These are phyloP conservation scores for Euglossa dilemma DNA, from an alignment of 1,140 invertebrate species.

Conservation along the genomic window DNA sequence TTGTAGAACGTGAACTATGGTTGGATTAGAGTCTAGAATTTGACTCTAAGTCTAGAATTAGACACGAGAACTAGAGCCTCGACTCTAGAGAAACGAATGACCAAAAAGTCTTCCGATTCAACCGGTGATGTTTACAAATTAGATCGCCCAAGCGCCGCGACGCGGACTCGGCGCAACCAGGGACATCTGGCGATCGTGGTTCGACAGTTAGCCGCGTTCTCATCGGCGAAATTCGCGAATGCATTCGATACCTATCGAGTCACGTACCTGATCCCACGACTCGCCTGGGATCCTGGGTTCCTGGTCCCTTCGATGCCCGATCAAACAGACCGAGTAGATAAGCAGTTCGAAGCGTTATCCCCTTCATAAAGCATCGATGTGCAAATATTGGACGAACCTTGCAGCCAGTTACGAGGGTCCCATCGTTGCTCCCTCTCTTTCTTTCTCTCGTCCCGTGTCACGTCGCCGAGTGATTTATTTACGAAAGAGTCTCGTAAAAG, in stretches of 20 bases:
- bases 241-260: background rate
- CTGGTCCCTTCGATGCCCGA: background rate
- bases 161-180: too few relatives aligned
- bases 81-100: too few relatives aligned
- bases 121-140: too few relatives aligned
- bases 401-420: background rate
- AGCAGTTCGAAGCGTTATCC: conserved; percentile 28
- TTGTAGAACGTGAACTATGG: too few relatives aligned
- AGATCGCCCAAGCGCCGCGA: too few relatives aligned
- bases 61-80: too few relatives aligned
- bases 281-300: background rate
- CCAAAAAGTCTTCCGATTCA: too few relatives aligned
- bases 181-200: too few relatives aligned
- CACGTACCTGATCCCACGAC: background rate
- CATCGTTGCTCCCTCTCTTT: background rate
- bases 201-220: too few relatives aligned
- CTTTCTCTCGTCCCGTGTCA: background rate
- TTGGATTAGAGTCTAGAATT: too few relatives aligned
- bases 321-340: conserved; percentile 30
- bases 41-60: too few relatives aligned
- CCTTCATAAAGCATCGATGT: conserved; percentile 35
- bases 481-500: conserved; percentile 15
- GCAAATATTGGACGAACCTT: conserved; percentile 40
- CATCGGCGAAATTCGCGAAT: background rate
- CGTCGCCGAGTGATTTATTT: conserved; percentile 33